Evolutionary conservation across 2,888 invertebrate genomes (phyloP).

Genomic region (Tenthredo mesomela): DNA sequence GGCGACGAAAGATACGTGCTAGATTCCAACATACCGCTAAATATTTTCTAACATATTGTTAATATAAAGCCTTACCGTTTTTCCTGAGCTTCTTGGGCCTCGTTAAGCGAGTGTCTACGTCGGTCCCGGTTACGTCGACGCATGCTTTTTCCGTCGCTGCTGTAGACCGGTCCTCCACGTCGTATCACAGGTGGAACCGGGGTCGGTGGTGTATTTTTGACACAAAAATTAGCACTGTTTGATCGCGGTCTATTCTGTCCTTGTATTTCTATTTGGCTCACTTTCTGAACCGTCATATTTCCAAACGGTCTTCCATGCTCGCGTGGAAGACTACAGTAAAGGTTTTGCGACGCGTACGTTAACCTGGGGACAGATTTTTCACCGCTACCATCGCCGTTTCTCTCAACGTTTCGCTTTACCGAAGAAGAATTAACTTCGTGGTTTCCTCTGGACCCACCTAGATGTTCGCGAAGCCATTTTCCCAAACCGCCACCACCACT

Average conservation of each 20-base stretch:
- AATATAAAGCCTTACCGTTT: conserved; percentile 66
- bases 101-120: conserved; percentile 74
- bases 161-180: conserved; percentile 64
- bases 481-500: conserved; percentile 68
- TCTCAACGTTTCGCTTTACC: conserved; percentile 55
- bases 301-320: conserved; percentile 67
- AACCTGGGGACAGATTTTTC: conserved; percentile 63
- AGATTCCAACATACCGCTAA: neutral
- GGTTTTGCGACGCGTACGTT: conserved; percentile 71
- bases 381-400: neutral
- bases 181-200: conserved; percentile 58
- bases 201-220: conserved; percentile 9
- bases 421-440: conserved; percentile 62
- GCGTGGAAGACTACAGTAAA: conserved; percentile 74
- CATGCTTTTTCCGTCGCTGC: conserved; percentile 71
- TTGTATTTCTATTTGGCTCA: conserved; percentile 58
- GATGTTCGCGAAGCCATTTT: conserved; percentile 75
- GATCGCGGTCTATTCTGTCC: conserved; percentile 66
- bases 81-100: conserved; percentile 66
- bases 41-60: neutral
- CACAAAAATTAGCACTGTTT: conserved; percentile 60
- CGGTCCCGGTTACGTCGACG: conserved; percentile 72
- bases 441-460: conserved; percentile 66
- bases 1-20: neutral
- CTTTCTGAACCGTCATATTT: conserved; percentile 59